Evolutionary conservation across 2,113 vertebrate genomes (phyloP).

Genomic region (Paratilapia polleni): DNA sequence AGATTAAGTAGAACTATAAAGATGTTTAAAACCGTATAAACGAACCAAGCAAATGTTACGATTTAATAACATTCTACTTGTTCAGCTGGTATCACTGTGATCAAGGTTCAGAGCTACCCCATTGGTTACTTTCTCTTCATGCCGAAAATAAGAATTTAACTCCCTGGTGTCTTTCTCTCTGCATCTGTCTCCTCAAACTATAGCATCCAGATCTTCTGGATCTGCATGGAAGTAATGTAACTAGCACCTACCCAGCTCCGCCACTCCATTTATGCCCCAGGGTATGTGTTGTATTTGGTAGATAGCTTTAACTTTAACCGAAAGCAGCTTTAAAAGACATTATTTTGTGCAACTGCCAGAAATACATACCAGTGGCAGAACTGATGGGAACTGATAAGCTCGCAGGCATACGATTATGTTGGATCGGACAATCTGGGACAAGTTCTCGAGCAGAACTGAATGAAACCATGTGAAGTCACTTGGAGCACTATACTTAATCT

Average conservation of each 20-base stretch:
- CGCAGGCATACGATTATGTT: background rate
- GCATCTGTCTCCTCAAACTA: background rate
- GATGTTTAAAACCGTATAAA: too few species aligned
- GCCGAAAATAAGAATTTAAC: background rate
- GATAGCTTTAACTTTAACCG: background rate
- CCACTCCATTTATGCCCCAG: background rate
- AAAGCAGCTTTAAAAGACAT: background rate
- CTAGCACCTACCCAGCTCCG: background rate
- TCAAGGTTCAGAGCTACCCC: too few species aligned
- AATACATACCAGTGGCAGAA: background rate
- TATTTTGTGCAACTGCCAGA: too few species aligned
- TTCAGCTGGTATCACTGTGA: too few species aligned
- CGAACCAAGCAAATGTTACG: too few species aligned
- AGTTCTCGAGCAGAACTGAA: background rate
- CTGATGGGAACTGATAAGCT: background rate
- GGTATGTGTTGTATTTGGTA: background rate
- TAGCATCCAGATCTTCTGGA: background rate
- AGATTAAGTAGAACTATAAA: too few species aligned
- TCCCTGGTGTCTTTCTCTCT: background rate
- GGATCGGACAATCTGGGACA: background rate
- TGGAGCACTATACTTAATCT: background rate
- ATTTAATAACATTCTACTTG: too few species aligned
- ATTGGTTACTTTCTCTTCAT: too few species aligned
- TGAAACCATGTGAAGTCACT: rapidly evolving
- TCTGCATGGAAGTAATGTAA: background rate